These are phyloP conservation scores for Exocentrus adspersus DNA, from an alignment of 2,888 invertebrate species.

Conservation along the genomic window DNA sequence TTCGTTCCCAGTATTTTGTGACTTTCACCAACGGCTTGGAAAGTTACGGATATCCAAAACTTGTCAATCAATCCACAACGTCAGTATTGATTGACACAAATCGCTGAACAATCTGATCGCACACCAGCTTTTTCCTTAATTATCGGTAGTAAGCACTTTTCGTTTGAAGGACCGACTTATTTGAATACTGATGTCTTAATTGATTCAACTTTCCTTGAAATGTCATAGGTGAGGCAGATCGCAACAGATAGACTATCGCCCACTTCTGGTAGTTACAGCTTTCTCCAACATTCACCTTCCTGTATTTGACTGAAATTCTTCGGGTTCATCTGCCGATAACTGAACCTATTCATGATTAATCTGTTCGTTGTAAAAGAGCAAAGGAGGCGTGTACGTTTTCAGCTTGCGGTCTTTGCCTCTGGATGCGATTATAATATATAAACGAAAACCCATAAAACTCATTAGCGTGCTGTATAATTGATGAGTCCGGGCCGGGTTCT, in stretches of 20 bases:
- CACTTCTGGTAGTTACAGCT: slow-evolving; percentile 1
- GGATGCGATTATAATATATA: slow-evolving; percentile 48
- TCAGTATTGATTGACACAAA: slow-evolving; percentile 5
- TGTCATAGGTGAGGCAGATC: slow-evolving; percentile 21
- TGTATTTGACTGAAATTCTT: not conserved
- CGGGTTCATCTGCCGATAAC: not conserved
- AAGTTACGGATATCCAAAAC: not conserved
- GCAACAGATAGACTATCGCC: slow-evolving; percentile 1
- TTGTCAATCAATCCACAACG: slow-evolving; percentile 7
- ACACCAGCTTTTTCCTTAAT: not conserved
- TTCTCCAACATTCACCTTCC: not conserved
- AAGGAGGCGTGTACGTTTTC: slow-evolving; percentile 19
- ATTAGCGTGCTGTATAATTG: slow-evolving; percentile 56
- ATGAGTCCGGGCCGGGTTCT: slow-evolving; percentile 49
- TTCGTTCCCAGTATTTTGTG: too few species aligned
- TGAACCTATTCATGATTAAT: slow-evolving; percentile 18
- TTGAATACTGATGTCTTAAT: slow-evolving; percentile 9
- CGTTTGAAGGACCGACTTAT: not conserved
- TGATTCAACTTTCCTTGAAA: slow-evolving; percentile 2
- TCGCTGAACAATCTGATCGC: not conserved
- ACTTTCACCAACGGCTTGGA: too few species aligned
- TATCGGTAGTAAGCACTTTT: too few species aligned
- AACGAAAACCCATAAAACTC: slow-evolving; percentile 58
- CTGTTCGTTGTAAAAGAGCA: slow-evolving; percentile 24
- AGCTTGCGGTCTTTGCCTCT: slow-evolving; percentile 21